These are phyloP conservation scores for Hylaea fasciaria DNA, from an alignment of 2,888 invertebrate genomes.

Conservation along the genomic window DNA sequence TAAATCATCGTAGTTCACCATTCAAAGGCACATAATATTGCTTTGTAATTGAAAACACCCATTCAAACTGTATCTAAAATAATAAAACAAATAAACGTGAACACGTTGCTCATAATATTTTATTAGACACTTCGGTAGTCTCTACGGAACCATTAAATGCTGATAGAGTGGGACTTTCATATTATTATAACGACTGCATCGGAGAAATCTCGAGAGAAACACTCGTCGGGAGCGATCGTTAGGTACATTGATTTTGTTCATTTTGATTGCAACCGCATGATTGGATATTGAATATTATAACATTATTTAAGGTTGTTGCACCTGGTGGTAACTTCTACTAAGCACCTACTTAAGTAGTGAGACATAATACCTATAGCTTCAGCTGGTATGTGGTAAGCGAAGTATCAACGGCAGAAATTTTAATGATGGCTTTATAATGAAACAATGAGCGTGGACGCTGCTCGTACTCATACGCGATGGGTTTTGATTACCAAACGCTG, in stretches of 20 bases:
- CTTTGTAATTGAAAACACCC: not conserved
- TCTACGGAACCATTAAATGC: slow-evolving; percentile 29
- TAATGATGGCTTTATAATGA: slow-evolving; percentile 13
- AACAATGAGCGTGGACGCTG: slow-evolving; percentile 11
- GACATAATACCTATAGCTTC: not conserved
- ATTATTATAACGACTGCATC: slow-evolving; percentile 48
- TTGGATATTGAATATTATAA: slow-evolving; percentile 13
- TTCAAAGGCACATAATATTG: not conserved
- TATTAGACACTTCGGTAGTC: slow-evolving; percentile 27
- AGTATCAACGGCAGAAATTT: slow-evolving; percentile 6
- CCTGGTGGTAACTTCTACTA: no score
- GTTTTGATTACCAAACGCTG: slow-evolving; percentile 30
- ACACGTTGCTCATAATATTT: slow-evolving; percentile 36
- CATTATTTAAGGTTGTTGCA: not conserved
- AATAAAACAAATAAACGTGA: slow-evolving; percentile 27
- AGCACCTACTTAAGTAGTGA: no score
- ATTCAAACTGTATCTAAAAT: slow-evolving; percentile 4
- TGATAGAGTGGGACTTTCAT: slow-evolving; percentile 57
- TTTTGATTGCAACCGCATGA: slow-evolving; percentile 28
- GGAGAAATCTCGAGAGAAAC: slow-evolving; percentile 49
- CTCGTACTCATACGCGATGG: slow-evolving; percentile 16
- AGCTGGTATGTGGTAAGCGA: not conserved
- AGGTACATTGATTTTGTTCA: slow-evolving; percentile 26
- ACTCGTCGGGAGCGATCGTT: slow-evolving; percentile 29
- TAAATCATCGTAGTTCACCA: not conserved